Conservation (phyloP, 2,888 invertebrate species). For the Strigamia crassipes region DNA sequence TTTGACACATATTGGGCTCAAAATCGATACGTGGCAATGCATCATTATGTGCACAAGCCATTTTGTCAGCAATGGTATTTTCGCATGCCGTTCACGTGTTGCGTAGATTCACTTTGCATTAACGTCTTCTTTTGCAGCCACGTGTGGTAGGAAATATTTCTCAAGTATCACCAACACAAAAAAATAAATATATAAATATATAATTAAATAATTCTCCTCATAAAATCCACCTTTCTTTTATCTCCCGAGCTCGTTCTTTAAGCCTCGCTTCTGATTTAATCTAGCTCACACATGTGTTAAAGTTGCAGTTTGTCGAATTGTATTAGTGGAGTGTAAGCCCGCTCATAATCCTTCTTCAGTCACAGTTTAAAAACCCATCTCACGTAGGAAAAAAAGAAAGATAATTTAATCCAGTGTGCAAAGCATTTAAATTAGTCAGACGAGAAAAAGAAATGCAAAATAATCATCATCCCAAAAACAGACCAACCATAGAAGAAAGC, state of each 20-base stretch:
- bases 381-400: constrained; percentile 8
- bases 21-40: constrained; percentile 35
- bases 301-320: constrained; percentile 16
- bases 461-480: too few relatives aligned
- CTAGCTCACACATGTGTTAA: constrained; percentile 11
- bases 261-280: neutral
- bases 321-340: neutral
- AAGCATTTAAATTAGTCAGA: neutral
- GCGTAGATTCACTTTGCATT: constrained; percentile 30
- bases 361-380: constrained; percentile 10
- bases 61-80: constrained; percentile 35
- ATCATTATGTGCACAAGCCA: constrained; percentile 38
- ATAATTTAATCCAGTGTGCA: constrained; percentile 1
- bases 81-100: constrained; percentile 35
- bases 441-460: too few relatives aligned
- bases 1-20: constrained; percentile 35
- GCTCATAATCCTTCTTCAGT: constrained; percentile 10
- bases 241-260: neutral
- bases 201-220: constrained; percentile 12
- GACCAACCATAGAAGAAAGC: too few relatives aligned
- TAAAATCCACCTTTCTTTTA: neutral
- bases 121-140: neutral
- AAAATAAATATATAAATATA: constrained; percentile 15
- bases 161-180: neutral
- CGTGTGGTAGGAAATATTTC: constrained; percentile 4